Base-by-base conservation (phyloP, 2,888 invertebrate species). In the Orchesellides sinensis region DNA sequence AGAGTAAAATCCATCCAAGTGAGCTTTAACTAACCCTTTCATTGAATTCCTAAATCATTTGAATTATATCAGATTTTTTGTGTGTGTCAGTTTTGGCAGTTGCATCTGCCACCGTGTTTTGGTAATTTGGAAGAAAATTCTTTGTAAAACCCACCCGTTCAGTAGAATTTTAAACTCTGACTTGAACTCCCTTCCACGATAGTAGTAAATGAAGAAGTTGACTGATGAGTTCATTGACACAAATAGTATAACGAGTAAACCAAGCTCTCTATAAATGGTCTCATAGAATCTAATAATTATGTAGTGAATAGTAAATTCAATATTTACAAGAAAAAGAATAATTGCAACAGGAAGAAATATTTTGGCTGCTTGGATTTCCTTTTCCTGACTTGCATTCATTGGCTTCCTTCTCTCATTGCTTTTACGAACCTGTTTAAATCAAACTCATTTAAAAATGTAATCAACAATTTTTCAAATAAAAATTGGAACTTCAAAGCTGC, bases 301-400 rank as follows among this genome's bases (percentile, higher is more conserved):
- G n/a, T 29, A 19, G 47, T 47, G 0, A n/a, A 59, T n/a, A 0
- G 59, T 27, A 0, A 32, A 59, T 3, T 1, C 27, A 27, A 68
- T 21, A 17, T 68, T 66, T 0, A 40, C 45, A 0, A 68, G 0
- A 2, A 77, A 68, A 2, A 47, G 19, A 0, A 49, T 35, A 0
- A 69, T n/a, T 0, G 25, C 61, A 17, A 69, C 78, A 12, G 69
- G 68, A 12, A 54, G 3, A 49, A 78, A 78, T 69, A 78, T 78
- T 35, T 25, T 32, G 0, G 17, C 32, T 0, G 69, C 78, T 1
- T 19, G 32, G 19, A 69, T 61, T 8, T 61, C 40, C 23, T 12
- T 27, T 0, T 59, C 56, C 5, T n/a, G 6, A 0, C 21, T 66
- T 5, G 27, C 0, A 0, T 27, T 68, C 27, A 77, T 17, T 29